phyloP scores from a whole-genome alignment of 1,140 invertebrate genomes.

The Aphis craccivora region DNA sequence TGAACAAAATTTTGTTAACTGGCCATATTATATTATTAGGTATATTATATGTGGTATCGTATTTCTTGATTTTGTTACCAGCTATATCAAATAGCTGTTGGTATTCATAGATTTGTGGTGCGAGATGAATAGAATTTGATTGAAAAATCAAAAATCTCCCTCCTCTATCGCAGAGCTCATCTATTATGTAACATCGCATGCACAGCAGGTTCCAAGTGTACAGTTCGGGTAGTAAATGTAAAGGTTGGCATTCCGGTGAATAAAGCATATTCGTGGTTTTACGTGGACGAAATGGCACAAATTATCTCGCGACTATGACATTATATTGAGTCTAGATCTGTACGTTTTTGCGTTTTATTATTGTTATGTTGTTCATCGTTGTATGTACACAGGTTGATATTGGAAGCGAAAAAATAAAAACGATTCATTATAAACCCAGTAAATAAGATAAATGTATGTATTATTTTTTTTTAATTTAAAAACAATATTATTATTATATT shows the following conservation, averaged over 20 bases:
- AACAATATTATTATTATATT: background rate
- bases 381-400: too few relatives aligned
- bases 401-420: too few relatives aligned
- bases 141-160: background rate
- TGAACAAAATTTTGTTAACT: background rate
- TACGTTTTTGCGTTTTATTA: background rate
- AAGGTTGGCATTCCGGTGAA: background rate
- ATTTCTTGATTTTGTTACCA: background rate
- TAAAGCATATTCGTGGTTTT: background rate
- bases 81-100: background rate
- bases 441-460: too few relatives aligned
- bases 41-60: background rate
- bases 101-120: background rate
- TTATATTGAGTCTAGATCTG: background rate
- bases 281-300: background rate
- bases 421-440: background rate
- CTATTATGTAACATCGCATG: background rate
- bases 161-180: background rate
- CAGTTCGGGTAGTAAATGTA: background rate
- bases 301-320: background rate
- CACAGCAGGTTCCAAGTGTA: background rate
- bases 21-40: background rate
- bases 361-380: too few relatives aligned
- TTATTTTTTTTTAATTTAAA: background rate
- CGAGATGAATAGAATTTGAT: background rate